Conservation (phyloP, 2,888 invertebrate genomes). For the Orchesellides sinensis region DNA sequence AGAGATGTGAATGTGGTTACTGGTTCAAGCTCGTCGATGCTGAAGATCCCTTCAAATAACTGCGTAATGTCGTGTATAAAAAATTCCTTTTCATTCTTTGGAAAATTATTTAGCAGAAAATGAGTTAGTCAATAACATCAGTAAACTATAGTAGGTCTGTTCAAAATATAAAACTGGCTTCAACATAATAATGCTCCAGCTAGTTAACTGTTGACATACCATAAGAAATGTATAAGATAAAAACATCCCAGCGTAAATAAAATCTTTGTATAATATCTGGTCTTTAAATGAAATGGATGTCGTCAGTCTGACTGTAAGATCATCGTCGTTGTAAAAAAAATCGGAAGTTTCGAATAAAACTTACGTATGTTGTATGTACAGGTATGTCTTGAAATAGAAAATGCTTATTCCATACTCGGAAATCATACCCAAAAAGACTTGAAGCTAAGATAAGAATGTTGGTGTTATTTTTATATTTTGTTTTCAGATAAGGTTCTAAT, state of each 20-base stretch:
- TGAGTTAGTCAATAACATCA: conserved; percentile 53
- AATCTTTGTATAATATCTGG: conserved; percentile 10
- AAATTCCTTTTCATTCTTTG: conserved; percentile 54
- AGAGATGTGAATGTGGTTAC: conserved; percentile 96
- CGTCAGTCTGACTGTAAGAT: conserved; percentile 4
- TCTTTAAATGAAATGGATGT: conserved; percentile 12
- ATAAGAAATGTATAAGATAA: conserved; percentile 23
- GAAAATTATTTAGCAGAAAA: conserved; percentile 32
- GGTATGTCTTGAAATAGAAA: too few relatives aligned
- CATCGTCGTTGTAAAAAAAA: conserved; percentile 22
- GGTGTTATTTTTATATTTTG: too few relatives aligned
- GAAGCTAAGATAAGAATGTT: too few relatives aligned
- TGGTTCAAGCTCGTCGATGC: conserved; percentile 92
- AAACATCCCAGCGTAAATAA: not conserved
- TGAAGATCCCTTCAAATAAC: conserved; percentile 72
- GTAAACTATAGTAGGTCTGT: conserved; percentile 46
- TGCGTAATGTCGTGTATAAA: conserved; percentile 12
- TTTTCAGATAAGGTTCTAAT: conserved; percentile 9
- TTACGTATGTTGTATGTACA: conserved; percentile 9
- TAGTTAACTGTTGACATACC: conserved; percentile 45
- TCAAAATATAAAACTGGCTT: conserved; percentile 27
- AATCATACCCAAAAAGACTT: too few relatives aligned
- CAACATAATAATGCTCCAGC: not conserved
- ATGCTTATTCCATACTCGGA: too few relatives aligned
- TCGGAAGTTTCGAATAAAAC: conserved; percentile 40